Percentiles rank a stretch among this genome's conserved stretches.
These are phyloP conservation scores for Koerneria pararmatus DNA, from an alignment of 2,888 invertebrate species.

Conservation along the genomic window DNA sequence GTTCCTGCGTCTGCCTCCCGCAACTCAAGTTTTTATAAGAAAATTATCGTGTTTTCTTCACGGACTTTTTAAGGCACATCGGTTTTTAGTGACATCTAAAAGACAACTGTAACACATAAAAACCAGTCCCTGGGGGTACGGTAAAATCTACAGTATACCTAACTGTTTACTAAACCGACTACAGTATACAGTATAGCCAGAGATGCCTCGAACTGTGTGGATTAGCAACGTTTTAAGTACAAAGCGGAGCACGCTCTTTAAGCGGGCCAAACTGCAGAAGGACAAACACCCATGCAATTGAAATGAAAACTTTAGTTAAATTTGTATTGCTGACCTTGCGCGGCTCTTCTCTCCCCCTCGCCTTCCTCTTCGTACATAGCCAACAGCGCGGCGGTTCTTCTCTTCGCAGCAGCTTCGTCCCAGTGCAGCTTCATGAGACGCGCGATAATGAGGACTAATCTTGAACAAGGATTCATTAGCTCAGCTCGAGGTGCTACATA, in stretches of 20 bases:
- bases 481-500: too few species aligned
- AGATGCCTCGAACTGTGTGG: too few species aligned
- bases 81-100: neutral
- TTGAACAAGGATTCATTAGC: conserved; percentile 27
- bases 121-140: too few species aligned
- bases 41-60: neutral
- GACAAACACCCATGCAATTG: too few species aligned
- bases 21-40: conserved; percentile 37
- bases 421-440: conserved; percentile 36
- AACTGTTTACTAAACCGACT: too few species aligned
- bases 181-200: too few species aligned
- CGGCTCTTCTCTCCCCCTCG: conserved; percentile 29
- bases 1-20: conserved; percentile 38
- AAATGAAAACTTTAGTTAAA: neutral
- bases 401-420: conserved; percentile 36
- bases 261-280: too few species aligned
- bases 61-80: neutral
- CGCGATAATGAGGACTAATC: conserved; percentile 34
- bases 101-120: neutral
- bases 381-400: conserved; percentile 33
- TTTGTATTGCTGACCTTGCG: conserved; percentile 28
- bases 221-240: too few species aligned
- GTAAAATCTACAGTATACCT: too few species aligned
- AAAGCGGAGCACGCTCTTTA: too few species aligned
- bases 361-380: conserved; percentile 40